A percentile compares a stretch with the other conserved stretches of the same genome.
These are phyloP conservation scores for Zygothrica quintamaculata DNA, from an alignment of 2,888 invertebrate species.

Conservation along the genomic window DNA sequence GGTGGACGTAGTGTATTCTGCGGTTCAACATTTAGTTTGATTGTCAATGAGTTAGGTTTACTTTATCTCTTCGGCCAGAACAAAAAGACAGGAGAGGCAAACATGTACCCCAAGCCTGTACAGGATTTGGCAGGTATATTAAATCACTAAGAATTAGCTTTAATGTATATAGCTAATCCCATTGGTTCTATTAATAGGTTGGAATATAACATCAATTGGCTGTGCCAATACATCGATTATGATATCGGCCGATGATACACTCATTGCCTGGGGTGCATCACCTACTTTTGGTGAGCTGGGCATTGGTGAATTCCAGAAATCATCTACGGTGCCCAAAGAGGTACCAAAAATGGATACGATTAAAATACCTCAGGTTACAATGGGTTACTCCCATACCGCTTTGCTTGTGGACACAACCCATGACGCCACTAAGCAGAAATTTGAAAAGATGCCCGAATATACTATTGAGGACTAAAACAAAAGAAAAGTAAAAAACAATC, in stretches of 20 bases:
- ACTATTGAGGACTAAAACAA: conserved; percentile 84
- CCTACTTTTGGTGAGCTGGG: conserved; percentile 97
- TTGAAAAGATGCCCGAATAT: conserved; percentile 86
- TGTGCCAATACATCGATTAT: conserved; percentile 93
- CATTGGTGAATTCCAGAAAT: conserved; percentile 94
- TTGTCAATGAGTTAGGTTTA: conserved; percentile 91
- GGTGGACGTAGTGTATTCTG: conserved; percentile 93
- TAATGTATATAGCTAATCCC: not conserved
- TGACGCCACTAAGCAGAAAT: conserved; percentile 86
- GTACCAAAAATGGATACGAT: conserved; percentile 91
- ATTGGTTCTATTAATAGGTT: conserved; percentile 86
- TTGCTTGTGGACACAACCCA: conserved; percentile 86
- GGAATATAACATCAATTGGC: conserved; percentile 94
- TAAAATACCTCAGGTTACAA: conserved; percentile 90
- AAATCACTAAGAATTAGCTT: not conserved
- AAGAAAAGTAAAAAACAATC: no score
- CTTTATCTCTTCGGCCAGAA: conserved; percentile 94
- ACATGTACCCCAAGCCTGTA: conserved; percentile 98
- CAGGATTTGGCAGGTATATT: conserved; percentile 91
- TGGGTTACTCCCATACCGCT: conserved; percentile 94
- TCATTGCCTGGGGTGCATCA: conserved; percentile 97
- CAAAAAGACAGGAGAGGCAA: conserved; percentile 96
- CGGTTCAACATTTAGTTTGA: conserved; percentile 94
- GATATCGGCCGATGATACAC: conserved; percentile 94
- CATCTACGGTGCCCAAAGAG: conserved; percentile 94